Evolutionary conservation across 2,797 vertebrate genomes (phyloP), one percentile per base, ranked within the genome.

Genomic region (Cheirogaleus major): DNA sequence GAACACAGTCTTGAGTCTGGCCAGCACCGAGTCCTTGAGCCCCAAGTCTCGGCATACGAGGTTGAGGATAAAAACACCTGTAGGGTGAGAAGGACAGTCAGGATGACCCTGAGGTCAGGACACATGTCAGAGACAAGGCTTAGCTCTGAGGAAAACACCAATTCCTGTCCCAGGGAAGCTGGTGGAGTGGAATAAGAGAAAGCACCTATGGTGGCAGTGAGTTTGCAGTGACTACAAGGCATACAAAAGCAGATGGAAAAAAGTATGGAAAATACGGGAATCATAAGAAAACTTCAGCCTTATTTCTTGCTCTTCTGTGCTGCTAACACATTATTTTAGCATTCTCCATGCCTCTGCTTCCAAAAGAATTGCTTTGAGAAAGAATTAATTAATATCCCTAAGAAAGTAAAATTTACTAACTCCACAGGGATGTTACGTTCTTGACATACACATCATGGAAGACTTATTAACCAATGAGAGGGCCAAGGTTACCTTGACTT

Each of bases 51-150:
- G 99, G 96, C 99, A 99, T 95, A 99, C 99, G 5, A 99, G 98
- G 96, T 99, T 99, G 94, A 99, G 98, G 95, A 99, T 98, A 43
- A 99, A 99, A 91, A 99, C 84, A n/a, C 99, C 99, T 99, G 96
- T 1, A 80, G 93, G 75, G 41, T n/a, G 14, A 25, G 0, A 17
- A 98, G 35, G 17, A 79, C 57, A 86, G 67, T 63, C 61, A 76
- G 67, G 57, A 72, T 30, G 72, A 55, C 20, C 7, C 7, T 1
- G 38, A 35, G 43, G n/a, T 55, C 38, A n/a, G n/a, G 22, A 82
- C 7, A 55, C 50, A 41, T 0, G 11, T 1, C 2, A 55, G 65
- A 91, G 35, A 91, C 50, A 48, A 89, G 55, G 45, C 18, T 59
- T 23, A 22, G 45, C 23, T 23, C 76, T 43, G 45, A 89, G 67